These are phyloP conservation scores for Caenorhabditis plicata DNA, from an alignment of 2,888 invertebrate genomes.

Conservation along the genomic window DNA sequence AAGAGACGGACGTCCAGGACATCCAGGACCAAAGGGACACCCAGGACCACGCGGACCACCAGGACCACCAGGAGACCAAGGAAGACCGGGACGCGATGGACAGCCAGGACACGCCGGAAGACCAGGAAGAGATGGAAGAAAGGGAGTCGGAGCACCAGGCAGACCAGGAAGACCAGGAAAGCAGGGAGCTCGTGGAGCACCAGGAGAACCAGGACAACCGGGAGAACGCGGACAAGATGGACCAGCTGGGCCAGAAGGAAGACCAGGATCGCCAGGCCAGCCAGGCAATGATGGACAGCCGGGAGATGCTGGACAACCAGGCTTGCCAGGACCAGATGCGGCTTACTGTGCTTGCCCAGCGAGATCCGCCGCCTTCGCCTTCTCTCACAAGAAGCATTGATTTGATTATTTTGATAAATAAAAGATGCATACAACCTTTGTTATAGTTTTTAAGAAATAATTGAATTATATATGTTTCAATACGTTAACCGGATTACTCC, in stretches of 20 bases:
- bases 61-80: constrained; percentile 34
- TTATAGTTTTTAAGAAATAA: no score
- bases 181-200: constrained; percentile 6
- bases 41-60: constrained; percentile 32
- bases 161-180: constrained; percentile 24
- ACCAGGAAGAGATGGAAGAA: constrained; percentile 33
- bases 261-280: constrained; percentile 33
- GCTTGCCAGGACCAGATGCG: constrained; percentile 26
- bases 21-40: constrained; percentile 28
- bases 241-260: constrained; percentile 23
- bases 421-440: no score
- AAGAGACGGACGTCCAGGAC: constrained; percentile 44
- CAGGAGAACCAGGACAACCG: constrained; percentile 33
- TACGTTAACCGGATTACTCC: no score
- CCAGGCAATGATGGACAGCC: constrained; percentile 36
- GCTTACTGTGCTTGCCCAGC: constrained; percentile 29
- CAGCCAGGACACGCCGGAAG: constrained; percentile 33
- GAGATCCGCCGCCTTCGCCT: constrained; percentile 21
- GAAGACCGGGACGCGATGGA: constrained; percentile 36
- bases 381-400: no score
- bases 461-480: no score
- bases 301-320: constrained; percentile 33
- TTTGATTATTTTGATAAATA: no score
- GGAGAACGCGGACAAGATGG: constrained; percentile 45
- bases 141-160: constrained; percentile 26